Conservation (phyloP, 2,797 vertebrate species). For the Crocodylus rhombifer region DNA sequence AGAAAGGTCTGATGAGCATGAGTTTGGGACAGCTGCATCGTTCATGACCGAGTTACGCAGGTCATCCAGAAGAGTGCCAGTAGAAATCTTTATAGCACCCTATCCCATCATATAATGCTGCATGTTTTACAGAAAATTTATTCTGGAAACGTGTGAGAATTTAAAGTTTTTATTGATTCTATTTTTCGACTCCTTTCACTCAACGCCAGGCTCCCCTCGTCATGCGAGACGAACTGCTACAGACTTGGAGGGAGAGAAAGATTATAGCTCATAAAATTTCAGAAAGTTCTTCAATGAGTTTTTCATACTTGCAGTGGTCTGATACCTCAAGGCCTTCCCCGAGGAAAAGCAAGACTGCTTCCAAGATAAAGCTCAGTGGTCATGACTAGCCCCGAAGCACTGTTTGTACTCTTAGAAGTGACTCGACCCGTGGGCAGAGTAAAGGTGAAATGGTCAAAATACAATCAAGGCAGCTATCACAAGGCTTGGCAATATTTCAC, state of each 20-base stretch:
- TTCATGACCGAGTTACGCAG: not conserved
- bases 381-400: not conserved
- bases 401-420: not conserved
- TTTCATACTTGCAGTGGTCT: not conserved
- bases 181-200: slow-evolving; percentile 40
- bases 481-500: not conserved
- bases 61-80: not conserved
- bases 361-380: not conserved
- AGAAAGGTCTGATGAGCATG: not conserved
- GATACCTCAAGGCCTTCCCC: not conserved
- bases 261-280: not conserved
- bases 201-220: slow-evolving; percentile 12
- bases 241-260: not conserved
- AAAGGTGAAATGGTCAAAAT: not conserved
- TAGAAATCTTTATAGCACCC: slow-evolving; percentile 17
- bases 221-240: not conserved
- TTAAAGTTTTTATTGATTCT: slow-evolving; percentile 48
- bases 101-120: not conserved
- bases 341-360: not conserved
- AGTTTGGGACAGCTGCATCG: not conserved
- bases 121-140: slow-evolving; percentile 23
- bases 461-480: not conserved
- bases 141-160: slow-evolving; percentile 1
- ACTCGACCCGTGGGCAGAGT: not conserved
- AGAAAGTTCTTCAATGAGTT: not conserved